Evolutionary conservation across 2,888 invertebrate genomes (phyloP), one percentile per base, ranked within the genome.

Genomic region (Druceiella hillmani): DNA sequence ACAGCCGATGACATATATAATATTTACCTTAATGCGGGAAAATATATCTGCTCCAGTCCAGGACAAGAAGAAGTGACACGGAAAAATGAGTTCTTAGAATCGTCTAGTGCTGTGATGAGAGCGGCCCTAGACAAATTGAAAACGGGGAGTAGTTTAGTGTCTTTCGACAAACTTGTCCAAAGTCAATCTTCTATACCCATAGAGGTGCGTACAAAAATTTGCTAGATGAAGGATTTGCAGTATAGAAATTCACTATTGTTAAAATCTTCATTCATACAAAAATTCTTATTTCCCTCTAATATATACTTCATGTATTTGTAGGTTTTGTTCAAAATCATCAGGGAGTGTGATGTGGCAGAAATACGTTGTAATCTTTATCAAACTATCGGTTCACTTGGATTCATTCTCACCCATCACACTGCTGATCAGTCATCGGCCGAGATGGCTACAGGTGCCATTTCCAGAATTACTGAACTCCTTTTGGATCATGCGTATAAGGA

Each of bases 71-170:
- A 80, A 39, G 75, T 79, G 2, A 79, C 81, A 39, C 74, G 77
- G 50, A 61, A 74, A 34, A 62, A 60, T 34, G 67, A 66, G 12
- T 57, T 83, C 11, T 52, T 82, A 26, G 87, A 86, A 55, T 81
- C 86, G 1, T 75, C 80, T 2, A 83, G 84, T 1, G 78, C 83
- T 3, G 78, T 83, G 1, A 79, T 87, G 81, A 73, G 86, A 48
- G 81, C 85, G n/a, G 74, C 81, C 2, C 60, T 85, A 26, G 79
- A 82, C 52, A 80, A 79, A 62, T 68, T 86, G 31, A 78, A 78
- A 46, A 59, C n/a, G n/a, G n/a, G n/a, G n/a, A n/a, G n/a, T n/a
- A n/a, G n/a, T n/a, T n/a, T 34, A 17, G 14, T 22, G 25, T 27
- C 17, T 33, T 20, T 13, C 11, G n/a, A 17, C 31, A 4, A 31